Base-by-base conservation (phyloP, 2,797 vertebrate species). In the Cossypha caffra region DNA sequence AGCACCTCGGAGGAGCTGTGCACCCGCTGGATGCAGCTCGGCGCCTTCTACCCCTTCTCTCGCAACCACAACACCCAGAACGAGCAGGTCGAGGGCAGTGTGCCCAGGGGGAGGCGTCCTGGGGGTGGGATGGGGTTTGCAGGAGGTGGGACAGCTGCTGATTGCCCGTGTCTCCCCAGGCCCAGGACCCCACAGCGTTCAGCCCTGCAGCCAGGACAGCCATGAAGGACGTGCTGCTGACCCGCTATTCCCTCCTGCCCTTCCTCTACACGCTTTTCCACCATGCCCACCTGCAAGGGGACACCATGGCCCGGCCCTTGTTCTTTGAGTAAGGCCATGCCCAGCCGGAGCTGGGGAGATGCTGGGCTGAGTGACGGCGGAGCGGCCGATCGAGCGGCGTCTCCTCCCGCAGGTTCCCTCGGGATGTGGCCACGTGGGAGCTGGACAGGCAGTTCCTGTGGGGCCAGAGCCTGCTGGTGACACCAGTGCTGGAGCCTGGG, bases 261-360 rank as follows among this genome's bases (percentile, higher is more conserved):
- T 94, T 98, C 69, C 98, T 99, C 86, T 99, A 99, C 96, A 98
- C 98, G 0, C 98, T 99, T 51, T 99, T 99, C 95, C 98, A 99
- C 94, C 98, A 91, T 4, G 98, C 98, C 17, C 98, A 99, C 26
- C 52, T 96, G 15, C 95, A 96, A 5, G 99, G 99, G 64, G 98
- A 98, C 91, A 99, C 98, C 0, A 98, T 99, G 0, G 98, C 98
- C 21, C 97, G 98, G 14, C 98, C 99, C 1, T 75, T 99, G 54
- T 97, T 99, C 92, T 99, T 99, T 67, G 98, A 99, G 99, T 99
- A 94, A 98, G 99, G 84, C 14, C 57, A 19, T 35, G n/a, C 52
- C 29, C 1, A 1, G 25, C 0, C 0, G 69, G 57, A 74, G 57
- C 66, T 37, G 64, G 45, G 33, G 31, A 79, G 7, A 14, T 0